Evolutionary conservation across 2,888 invertebrate genomes (phyloP).

Genomic region (Gymnosoma rotundatum): DNA sequence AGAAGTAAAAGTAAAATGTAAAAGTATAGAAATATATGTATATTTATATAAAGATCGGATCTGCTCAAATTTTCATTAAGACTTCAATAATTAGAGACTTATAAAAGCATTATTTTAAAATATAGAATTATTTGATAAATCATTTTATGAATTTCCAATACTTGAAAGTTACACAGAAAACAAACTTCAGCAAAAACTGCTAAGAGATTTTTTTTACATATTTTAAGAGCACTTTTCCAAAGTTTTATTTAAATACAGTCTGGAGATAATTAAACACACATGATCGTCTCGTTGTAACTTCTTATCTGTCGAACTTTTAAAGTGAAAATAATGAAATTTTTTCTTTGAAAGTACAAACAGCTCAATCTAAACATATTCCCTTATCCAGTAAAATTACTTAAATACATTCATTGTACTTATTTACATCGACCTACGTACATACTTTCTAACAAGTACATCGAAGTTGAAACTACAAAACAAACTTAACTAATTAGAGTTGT

Average conservation of each 20-base stretch:
- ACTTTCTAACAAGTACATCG: constrained; percentile 5
- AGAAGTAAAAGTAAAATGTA: too few relatives aligned
- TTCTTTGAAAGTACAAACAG: constrained; percentile 11
- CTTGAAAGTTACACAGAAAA: neutral
- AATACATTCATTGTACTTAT: constrained; percentile 12
- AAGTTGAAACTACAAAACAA: constrained; percentile 62
- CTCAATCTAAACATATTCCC: constrained; percentile 17
- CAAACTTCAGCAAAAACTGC: neutral
- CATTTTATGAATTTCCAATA: too few relatives aligned
- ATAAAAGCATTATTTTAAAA: too few relatives aligned
- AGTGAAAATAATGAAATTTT: constrained; percentile 21
- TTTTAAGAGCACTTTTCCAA: constrained; percentile 8
- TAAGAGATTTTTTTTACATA: neutral
- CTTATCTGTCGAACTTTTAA: constrained; percentile 32
- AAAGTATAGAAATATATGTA: too few relatives aligned
- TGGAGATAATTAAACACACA: constrained; percentile 23
- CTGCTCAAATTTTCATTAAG: too few relatives aligned
- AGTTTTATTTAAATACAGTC: constrained; percentile 23
- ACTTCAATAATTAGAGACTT: too few relatives aligned
- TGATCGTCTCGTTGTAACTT: constrained; percentile 2
- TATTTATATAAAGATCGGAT: too few relatives aligned
- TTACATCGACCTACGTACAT: neutral
- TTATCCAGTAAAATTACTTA: constrained; percentile 30
- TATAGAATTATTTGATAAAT: too few relatives aligned
- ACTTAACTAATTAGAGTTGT: constrained; percentile 70